Percentiles rank a stretch among this genome's conserved stretches.
phyloP scores from a whole-genome alignment of 2,113 vertebrate species.

The Dissostichus mawsoni region DNA sequence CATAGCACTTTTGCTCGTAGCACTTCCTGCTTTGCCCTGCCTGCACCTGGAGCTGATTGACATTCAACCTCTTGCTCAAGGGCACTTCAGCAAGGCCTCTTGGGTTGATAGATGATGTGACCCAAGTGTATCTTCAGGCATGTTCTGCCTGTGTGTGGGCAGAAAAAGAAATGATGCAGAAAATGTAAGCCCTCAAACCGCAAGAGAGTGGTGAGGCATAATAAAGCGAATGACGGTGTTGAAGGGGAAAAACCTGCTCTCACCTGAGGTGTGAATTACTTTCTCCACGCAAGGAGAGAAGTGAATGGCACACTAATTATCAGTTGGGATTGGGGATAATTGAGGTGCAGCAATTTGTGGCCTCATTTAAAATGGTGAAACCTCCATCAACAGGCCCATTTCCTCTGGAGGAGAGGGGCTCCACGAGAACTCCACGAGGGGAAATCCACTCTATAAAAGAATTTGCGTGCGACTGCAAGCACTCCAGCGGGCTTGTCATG shows the following conservation, averaged over 20 bases:
- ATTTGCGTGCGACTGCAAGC: constrained; percentile 32
- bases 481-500: constrained; percentile 6
- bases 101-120: background rate
- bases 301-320: constrained; percentile 54
- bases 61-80: constrained; percentile 22
- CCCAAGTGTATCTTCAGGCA: background rate
- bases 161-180: constrained; percentile 5
- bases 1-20: constrained; percentile 5
- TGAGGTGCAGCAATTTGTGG: constrained; percentile 55
- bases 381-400: constrained; percentile 36
- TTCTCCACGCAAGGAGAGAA: constrained; percentile 5
- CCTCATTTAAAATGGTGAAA: constrained; percentile 31
- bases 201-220: constrained; percentile 7
- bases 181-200: constrained; percentile 2
- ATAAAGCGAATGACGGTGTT: constrained; percentile 14
- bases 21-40: constrained; percentile 20
- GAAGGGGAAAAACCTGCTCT: constrained; percentile 1
- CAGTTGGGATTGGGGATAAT: constrained; percentile 47
- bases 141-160: constrained; percentile 31
- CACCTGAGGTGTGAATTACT: constrained; percentile 44
- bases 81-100: constrained; percentile 14
- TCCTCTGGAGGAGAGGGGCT: constrained; percentile 39
- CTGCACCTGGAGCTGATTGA: constrained; percentile 20
- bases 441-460: constrained; percentile 65
- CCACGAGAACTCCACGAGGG: constrained; percentile 34